These are phyloP conservation scores for Trilocha varians DNA, from an alignment of 2,888 invertebrate genomes.

Conservation along the genomic window DNA sequence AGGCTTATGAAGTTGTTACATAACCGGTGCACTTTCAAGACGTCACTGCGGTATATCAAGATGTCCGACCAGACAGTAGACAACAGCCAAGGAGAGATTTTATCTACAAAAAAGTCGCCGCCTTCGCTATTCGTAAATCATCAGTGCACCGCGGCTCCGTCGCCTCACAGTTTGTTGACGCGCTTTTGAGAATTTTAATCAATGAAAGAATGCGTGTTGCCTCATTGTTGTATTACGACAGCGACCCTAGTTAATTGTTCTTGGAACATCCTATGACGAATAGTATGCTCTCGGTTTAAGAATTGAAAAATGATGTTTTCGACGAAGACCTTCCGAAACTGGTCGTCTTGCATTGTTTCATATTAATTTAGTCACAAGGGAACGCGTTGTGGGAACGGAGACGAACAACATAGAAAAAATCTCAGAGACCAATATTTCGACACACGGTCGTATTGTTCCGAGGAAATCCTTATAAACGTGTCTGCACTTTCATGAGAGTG, in stretches of 20 bases:
- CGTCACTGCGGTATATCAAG: slow-evolving; percentile 30
- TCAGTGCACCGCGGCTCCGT: slow-evolving; percentile 20
- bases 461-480: slow-evolving; percentile 30
- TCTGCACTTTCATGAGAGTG: slow-evolving; percentile 9
- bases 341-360: slow-evolving; percentile 42
- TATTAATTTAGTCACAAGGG: slow-evolving; percentile 53
- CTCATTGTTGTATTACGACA: slow-evolving; percentile 35
- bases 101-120: slow-evolving; percentile 49
- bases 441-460: slow-evolving; percentile 44
- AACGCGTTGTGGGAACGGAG: slow-evolving; percentile 50
- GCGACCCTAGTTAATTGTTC: slow-evolving; percentile 29
- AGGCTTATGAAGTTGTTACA: slow-evolving; percentile 49
- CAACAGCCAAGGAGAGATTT: slow-evolving; percentile 24
- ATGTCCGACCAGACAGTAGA: slow-evolving; percentile 16
- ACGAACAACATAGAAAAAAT: slow-evolving; percentile 48
- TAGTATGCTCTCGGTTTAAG: slow-evolving; percentile 15
- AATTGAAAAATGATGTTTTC: slow-evolving; percentile 11
- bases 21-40: slow-evolving; percentile 38
- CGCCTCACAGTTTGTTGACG: slow-evolving; percentile 6
- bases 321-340: slow-evolving; percentile 9
- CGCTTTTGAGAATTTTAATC: slow-evolving; percentile 38
- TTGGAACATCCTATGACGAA: slow-evolving; percentile 22
- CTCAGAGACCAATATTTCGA: slow-evolving; percentile 47
- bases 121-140: slow-evolving; percentile 37
- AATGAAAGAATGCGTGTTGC: slow-evolving; percentile 26